Base-by-base conservation (phyloP, 2,888 invertebrate species). In the Sphaeridia pumilis region DNA sequence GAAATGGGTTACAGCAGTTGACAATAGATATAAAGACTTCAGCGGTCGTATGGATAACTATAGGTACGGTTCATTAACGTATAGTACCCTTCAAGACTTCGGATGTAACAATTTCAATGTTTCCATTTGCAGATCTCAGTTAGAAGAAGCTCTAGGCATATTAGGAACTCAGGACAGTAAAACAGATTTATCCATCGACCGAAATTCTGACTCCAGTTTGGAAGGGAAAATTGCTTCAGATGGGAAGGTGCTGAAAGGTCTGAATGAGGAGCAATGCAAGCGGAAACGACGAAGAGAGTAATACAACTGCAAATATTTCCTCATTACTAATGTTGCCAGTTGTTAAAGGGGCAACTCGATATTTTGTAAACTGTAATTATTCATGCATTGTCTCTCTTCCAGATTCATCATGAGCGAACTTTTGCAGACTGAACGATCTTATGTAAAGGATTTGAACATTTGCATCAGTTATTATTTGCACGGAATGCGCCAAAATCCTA, bases 321-420 rank as follows among this genome's bases (percentile, higher is more conserved):
- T n/a, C n/a, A n/a, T n/a, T n/a, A n/a, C n/a, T n/a, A n/a, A n/a
- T n/a, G n/a, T n/a, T n/a, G n/a, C n/a, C n/a, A n/a, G n/a, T n/a
- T n/a, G n/a, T n/a, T n/a, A n/a, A n/a, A n/a, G n/a, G n/a, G n/a
- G n/a, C n/a, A n/a, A n/a, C n/a, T n/a, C n/a, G n/a, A n/a, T n/a
- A n/a, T n/a, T n/a, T n/a, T n/a, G n/a, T n/a, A n/a, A n/a, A n/a
- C n/a, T n/a, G n/a, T n/a, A n/a, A n/a, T n/a, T n/a, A n/a, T 24
- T 4, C 12, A 17, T 27, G 28, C 14, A 24, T 5, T 21, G 10
- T 38, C 10, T 66, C 58, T 56, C 61, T 70, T 68, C 10, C 67
- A 87, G 87, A 69, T 94, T 94, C 69, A 94, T 95, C 65, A 95
- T 97, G 94, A 92, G 92, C 0, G 97, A 97, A 72, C 74, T 97